Evolutionary conservation across 2,113 vertebrate species (phyloP), one percentile per base, ranked within the genome.

Genomic region (Saguinus imperator): DNA sequence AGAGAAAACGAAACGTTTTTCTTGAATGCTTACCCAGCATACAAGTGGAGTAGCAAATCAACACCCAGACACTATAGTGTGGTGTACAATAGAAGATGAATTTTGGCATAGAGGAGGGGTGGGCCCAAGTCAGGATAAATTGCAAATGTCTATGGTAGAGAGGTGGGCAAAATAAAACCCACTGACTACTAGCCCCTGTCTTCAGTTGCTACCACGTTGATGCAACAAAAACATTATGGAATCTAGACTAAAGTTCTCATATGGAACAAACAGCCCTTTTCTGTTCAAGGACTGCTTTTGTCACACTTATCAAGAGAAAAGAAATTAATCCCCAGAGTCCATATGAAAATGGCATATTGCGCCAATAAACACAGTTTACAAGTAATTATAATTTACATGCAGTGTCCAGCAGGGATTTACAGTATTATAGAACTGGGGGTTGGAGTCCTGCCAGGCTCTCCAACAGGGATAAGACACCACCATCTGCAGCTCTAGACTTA

Each of bases 371-470:
- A 64, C 27, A 64, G 88, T 90, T 83, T 76, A 87, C 57, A 77
- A 76, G 55, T 80, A 79, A 91, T 89, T 93, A 82, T 58, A 50
- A 48, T 66, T 83, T 87, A 70, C 35, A 72, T 52, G 35, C 66
- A 61, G 6, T 52, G 87, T 64, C 29, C 81, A 81, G 48, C 16
- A 73, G 87, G 25, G 50, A 72, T 70, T 92, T 95, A 29, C n/a
- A 82, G 50, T 87, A 45, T 77, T 61, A 87, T 45, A 27, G 93
- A 95, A 70, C 32, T 14, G 6, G 13, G 21, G 43, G 11, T 66
- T 93, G 68, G 35, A 14, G 43, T 55, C 52, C 55, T 73, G 80
- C 81, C 81, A 95, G 66, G 45, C 58, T 95, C 94, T 86, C 85
- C 86, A 93, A n/a, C 50, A 82, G 80, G 37, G 82, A 68, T 57